Conservation (phyloP, 1,140 invertebrate genomes). For the Magallana gigas region DNA sequence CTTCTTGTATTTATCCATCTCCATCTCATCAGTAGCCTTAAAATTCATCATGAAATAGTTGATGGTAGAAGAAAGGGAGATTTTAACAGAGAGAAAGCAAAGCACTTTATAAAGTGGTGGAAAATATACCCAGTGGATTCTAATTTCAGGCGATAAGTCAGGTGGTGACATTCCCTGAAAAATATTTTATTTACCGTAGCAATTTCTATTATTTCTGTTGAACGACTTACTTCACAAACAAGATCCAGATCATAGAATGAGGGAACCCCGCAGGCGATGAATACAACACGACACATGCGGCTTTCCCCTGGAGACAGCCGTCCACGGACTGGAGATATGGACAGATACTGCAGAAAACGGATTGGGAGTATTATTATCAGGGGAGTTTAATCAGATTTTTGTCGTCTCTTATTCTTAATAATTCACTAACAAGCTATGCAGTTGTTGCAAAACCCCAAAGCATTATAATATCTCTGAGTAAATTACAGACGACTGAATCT, state of each 20-base stretch:
- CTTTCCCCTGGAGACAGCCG: slow-evolving; percentile 70
- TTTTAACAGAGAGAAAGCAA: no score
- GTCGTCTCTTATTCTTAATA: no score
- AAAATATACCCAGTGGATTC: no score
- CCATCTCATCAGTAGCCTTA: slow-evolving; percentile 75
- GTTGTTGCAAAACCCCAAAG: no score
- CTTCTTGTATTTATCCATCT: slow-evolving; percentile 70
- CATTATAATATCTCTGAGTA: no score
- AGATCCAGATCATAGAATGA: slow-evolving; percentile 79
- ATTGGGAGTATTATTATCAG: background rate
- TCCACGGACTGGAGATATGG: slow-evolving; percentile 73
- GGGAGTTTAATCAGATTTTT: no score
- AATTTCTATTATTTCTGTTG: no score
- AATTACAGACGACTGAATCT: no score
- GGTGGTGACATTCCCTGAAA: background rate
- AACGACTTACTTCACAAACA: slow-evolving; percentile 76
- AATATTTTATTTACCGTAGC: background rate
- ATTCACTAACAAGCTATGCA: no score
- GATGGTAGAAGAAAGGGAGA: no score
- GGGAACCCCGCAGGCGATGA: slow-evolving; percentile 73
- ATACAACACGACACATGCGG: slow-evolving; percentile 75
- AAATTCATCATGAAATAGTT: background rate
- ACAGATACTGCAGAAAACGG: slow-evolving; percentile 68
- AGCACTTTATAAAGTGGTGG: no score
- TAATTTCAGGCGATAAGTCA: background rate